Evolutionary conservation across 2,113 vertebrate species (phyloP).

Genomic region (Passer domesticus): DNA sequence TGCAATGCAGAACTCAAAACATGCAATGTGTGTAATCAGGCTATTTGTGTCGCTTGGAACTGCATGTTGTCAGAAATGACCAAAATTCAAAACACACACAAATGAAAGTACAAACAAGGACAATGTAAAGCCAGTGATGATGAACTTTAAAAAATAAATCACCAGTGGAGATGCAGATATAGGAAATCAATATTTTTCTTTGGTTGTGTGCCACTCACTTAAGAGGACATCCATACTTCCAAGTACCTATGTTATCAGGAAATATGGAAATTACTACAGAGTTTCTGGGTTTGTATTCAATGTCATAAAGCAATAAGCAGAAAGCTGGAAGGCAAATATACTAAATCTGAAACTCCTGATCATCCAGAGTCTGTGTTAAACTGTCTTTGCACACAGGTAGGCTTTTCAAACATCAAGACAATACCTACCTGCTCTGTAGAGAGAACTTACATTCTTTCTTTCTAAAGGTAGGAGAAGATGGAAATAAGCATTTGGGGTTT

Average conservation of each 20-base stretch:
- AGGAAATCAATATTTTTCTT: not conserved
- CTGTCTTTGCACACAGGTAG: not conserved
- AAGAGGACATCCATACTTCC: not conserved
- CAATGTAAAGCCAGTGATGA: not conserved
- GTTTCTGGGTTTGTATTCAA: not conserved
- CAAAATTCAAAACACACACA: not conserved
- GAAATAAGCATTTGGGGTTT: not conserved
- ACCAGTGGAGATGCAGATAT: not conserved
- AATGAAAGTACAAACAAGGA: not conserved
- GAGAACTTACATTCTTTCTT: not conserved
- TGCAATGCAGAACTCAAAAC: not conserved
- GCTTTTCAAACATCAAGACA: not conserved
- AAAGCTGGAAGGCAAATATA: not conserved
- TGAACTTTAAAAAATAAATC: not conserved
- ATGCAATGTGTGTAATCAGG: not conserved
- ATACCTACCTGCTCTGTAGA: not conserved
- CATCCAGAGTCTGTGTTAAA: not conserved
- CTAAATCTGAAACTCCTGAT: not conserved
- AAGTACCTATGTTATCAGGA: not conserved
- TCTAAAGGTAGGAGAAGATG: not conserved
- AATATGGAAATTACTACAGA: not conserved
- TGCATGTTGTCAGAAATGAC: not conserved
- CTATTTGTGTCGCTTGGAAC: not conserved
- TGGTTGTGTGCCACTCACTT: not conserved
- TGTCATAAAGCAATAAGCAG: not conserved